Base-by-base conservation (phyloP, 2,797 vertebrate species). In the Siniperca obscura region DNA sequence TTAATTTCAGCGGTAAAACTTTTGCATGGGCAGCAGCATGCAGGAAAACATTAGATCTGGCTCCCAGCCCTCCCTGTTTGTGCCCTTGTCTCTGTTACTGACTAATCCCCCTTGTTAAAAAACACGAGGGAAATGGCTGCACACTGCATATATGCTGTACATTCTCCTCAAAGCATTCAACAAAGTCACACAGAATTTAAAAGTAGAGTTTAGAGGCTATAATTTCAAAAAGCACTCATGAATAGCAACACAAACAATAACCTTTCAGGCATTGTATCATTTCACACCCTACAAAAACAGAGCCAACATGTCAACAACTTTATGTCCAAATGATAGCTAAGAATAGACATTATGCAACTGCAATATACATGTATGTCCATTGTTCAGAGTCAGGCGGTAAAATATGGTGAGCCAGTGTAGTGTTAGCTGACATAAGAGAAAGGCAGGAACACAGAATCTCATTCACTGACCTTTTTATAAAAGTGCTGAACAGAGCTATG, bases 331-430 rank as follows among this genome's bases (percentile, higher is more conserved):
- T 34, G 5, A 67, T 7, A 42, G 67, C 62, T 66, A 48, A 84
- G 53, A 74, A 72, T 74, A 72, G 40, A 82, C 27, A 56, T 76
- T 61, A 60, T 46, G 48, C 44, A 82, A 65, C 66, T n/a, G 55
- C 5, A 30, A 80, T 78, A 74, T 44, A 57, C 69, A 76, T 42
- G 21, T 55, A 36, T 40, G 64, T 62, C 78, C 66, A 91, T 93
- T 94, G 92, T 91, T 85, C 77, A 65, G 59, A 83, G 84, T 79
- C 77, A 75, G 56, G 67, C 61, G 27, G 60, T 30, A 40, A 71
- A 70, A 80, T 69, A 70, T 11, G 7, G 40, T 71, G 25, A 80
- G 59, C 27, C 21, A 42, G 42, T 59, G 50, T 10, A 21, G 50
- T 60, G 44, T 81, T 22, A 83, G 70, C 56, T 75, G 64, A 71